Conservation (phyloP, 2,113 vertebrate genomes). For the Formicarius rufipectus region DNA sequence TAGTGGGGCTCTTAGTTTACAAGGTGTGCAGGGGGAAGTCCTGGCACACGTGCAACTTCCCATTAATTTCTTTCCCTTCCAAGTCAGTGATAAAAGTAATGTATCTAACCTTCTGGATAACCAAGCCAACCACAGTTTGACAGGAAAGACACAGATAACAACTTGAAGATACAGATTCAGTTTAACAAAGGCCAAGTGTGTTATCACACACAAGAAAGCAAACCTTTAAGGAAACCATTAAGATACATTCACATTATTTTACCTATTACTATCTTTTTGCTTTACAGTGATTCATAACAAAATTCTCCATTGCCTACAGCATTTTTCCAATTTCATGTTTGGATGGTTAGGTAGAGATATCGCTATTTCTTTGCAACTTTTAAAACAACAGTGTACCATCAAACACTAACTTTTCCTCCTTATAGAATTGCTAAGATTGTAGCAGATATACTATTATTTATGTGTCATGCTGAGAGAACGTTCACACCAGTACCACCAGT, state of each 20-base stretch:
- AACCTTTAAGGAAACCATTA: fast-evolving
- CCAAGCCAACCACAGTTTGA: neutral
- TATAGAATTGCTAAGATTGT: neutral
- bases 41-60: neutral
- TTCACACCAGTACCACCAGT: neutral
- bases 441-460: neutral
- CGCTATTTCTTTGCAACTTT: neutral
- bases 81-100: neutral
- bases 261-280: neutral
- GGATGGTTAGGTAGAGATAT: neutral
- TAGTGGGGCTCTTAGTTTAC: neutral
- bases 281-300: neutral
- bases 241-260: neutral
- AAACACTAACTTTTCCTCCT: neutral
- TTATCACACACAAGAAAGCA: neutral
- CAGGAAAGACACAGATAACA: neutral
- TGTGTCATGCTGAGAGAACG: neutral
- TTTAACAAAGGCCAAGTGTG: neutral
- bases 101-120: neutral
- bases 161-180: neutral
- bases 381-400: neutral
- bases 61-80: neutral
- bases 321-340: neutral
- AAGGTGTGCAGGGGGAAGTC: neutral
- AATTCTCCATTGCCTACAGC: neutral